Conservation (phyloP, 2,797 vertebrate genomes). For the Sparus aurata region DNA sequence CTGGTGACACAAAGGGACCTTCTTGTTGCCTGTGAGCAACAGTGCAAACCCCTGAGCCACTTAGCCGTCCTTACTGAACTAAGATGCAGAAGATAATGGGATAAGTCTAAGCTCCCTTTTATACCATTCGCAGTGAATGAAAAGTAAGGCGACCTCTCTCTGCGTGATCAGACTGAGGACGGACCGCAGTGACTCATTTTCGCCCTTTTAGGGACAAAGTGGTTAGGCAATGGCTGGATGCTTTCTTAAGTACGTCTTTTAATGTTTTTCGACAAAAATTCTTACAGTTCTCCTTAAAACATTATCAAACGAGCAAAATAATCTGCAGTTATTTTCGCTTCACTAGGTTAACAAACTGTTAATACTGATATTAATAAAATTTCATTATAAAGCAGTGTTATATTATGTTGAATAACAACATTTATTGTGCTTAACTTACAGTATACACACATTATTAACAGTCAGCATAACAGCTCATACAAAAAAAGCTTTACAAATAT, state of each 20-base stretch:
- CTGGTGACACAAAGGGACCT: not conserved
- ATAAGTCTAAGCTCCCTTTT: constrained; percentile 28
- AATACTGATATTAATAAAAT: not conserved
- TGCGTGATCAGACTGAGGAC: too few relatives aligned
- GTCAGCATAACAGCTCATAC: constrained; percentile 17
- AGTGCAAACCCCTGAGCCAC: not conserved
- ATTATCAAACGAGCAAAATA: too few relatives aligned
- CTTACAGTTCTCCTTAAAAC: not conserved
- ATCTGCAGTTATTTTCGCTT: too few relatives aligned
- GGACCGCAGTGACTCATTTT: too few relatives aligned
- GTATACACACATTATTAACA: constrained; percentile 52
- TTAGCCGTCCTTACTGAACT: not conserved
- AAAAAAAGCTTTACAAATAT: constrained; percentile 51
- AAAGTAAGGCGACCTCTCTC: not conserved
- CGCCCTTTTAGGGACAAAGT: too few relatives aligned
- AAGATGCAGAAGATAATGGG: constrained; percentile 24
- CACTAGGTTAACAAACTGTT: too few relatives aligned
- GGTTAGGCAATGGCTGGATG: too few relatives aligned
- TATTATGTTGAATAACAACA: constrained; percentile 22
- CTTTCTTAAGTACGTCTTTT: too few relatives aligned
- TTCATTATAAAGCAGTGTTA: constrained; percentile 10
- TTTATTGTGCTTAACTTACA: constrained; percentile 62
- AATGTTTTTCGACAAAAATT: too few relatives aligned
- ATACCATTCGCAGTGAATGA: not conserved
- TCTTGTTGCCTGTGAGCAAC: not conserved